These are phyloP conservation scores for Myotis brandtii DNA, from an alignment of 2,113 vertebrate genomes.

Conservation along the genomic window DNA sequence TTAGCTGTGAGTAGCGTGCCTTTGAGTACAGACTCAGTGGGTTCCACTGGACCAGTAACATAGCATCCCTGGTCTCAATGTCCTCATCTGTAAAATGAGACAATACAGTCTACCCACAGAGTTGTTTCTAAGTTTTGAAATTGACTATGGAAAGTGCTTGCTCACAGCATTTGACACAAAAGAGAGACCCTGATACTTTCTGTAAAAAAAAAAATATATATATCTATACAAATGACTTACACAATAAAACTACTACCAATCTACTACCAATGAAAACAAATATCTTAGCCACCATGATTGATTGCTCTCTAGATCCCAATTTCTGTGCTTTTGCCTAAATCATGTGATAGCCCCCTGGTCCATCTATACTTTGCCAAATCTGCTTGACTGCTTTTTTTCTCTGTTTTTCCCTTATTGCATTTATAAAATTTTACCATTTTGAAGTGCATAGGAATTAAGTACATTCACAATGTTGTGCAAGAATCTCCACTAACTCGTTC, in stretches of 20 bases:
- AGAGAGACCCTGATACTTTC: neutral
- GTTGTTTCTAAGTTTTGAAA: neutral
- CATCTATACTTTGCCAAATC: neutral
- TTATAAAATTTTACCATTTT: neutral
- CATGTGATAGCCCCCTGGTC: rapidly evolving
- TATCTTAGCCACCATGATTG: rapidly evolving
- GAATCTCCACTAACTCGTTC: neutral
- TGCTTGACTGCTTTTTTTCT: neutral
- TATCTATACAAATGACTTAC: neutral
- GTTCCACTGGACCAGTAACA: neutral
- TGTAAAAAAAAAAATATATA: neutral
- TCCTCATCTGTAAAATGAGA: neutral
- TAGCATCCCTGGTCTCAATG: neutral
- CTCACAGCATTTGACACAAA: neutral
- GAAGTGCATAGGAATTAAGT: neutral
- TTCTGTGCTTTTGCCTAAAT: neutral
- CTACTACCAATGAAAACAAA: neutral
- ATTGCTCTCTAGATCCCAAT: too few species aligned
- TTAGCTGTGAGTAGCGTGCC: neutral
- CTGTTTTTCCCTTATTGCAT: neutral
- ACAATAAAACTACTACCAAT: too few species aligned
- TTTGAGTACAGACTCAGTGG: neutral
- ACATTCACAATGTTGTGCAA: neutral
- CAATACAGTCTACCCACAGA: neutral
- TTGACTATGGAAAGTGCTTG: neutral